Percentiles rank a stretch among this genome's conserved stretches.
phyloP scores from a whole-genome alignment of 2,888 invertebrate species.

The Sarcophaga subvicina region DNA sequence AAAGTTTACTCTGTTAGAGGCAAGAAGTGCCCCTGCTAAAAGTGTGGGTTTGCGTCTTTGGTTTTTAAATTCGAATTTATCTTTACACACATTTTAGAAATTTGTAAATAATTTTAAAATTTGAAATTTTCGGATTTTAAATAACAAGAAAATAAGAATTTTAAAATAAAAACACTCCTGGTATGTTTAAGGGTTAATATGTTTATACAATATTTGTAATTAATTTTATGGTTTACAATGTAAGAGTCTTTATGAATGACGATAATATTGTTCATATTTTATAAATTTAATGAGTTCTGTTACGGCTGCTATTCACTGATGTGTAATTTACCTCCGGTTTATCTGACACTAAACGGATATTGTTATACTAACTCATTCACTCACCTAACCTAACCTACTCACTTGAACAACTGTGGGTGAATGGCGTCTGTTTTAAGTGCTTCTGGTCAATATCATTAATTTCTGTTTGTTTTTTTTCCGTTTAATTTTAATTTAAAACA shows the following conservation, averaged over 20 bases:
- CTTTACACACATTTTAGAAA: too few species aligned
- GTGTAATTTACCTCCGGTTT: conserved; percentile 64
- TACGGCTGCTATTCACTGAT: conserved; percentile 48
- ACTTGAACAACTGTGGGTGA: not conserved
- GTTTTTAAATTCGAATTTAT: too few species aligned
- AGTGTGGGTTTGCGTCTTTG: too few species aligned
- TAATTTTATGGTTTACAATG: conserved; percentile 56
- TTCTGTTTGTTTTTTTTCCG: not conserved
- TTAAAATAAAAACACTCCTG: not conserved
- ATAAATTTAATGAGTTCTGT: conserved; percentile 66
- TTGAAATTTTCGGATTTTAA: too few species aligned
- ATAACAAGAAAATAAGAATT: too few species aligned
- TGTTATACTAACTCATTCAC: conserved; percentile 33
- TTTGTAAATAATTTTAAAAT: not conserved
- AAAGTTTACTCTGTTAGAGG: too few species aligned
- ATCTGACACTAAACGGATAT: conserved; percentile 54
- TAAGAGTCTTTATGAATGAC: conserved; percentile 38
- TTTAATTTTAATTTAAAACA: conserved; percentile 12
- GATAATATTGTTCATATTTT: conserved; percentile 46
- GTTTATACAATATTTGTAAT: conserved; percentile 47
- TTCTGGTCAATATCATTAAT: conserved; percentile 35
- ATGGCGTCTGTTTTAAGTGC: not conserved
- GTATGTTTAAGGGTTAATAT: conserved; percentile 11
- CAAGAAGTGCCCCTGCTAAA: too few species aligned
- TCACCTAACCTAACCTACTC: not conserved